Evolutionary conservation across 37 sponge, comb jelly and placozoan species (phyloP), one percentile per base, ranked within the genome.

Genomic region (Ephydatia muelleri): DNA sequence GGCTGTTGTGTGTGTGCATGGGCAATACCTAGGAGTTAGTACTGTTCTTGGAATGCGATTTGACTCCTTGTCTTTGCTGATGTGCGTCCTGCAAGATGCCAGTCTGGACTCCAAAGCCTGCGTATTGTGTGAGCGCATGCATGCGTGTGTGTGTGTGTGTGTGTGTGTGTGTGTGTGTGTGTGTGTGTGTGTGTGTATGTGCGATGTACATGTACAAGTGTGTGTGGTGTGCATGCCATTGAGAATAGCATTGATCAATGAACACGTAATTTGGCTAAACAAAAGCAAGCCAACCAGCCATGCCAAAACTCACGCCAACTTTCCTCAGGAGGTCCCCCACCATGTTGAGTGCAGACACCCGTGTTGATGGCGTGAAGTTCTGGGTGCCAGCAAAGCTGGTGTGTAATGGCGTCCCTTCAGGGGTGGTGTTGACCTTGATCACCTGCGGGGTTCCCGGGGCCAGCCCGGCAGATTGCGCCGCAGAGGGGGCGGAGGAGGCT

Each of bases 331-430:
- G 86, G 71, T 97, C 98, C 36, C 98, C 96, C 5, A 97, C 98
- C 86, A 97, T 97, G 83, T 95, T 95, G 9, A 97, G 93, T 0
- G 98, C 98, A 33, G 94, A 90, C n/a, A 97, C 88, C 11, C 95
- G 69, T 34, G 97, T 90, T 31, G 95, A 94, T 21, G 93, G 93
- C 14, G 88, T 88, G 72, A 87, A 80, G 65, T 85, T 73, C 36
- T 86, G 91, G 36, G 83, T 76, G 33, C 79, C 78, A 31, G 75
- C 26, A 40, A 86, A 82, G 48, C 83, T 70, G 43, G 87, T 82
- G 72, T 80, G 91, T 0, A 73, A 33, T 5, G 90, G 84, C 2
- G 84, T 89, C 11, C 76, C 85, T 16, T 75, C 68, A 0, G 89
- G 81, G 21, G 90, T 76, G 22, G 87, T 73, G 9, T 73, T 80